Conservation (phyloP, 2,113 vertebrate species). For the Leuciscus idus region DNA sequence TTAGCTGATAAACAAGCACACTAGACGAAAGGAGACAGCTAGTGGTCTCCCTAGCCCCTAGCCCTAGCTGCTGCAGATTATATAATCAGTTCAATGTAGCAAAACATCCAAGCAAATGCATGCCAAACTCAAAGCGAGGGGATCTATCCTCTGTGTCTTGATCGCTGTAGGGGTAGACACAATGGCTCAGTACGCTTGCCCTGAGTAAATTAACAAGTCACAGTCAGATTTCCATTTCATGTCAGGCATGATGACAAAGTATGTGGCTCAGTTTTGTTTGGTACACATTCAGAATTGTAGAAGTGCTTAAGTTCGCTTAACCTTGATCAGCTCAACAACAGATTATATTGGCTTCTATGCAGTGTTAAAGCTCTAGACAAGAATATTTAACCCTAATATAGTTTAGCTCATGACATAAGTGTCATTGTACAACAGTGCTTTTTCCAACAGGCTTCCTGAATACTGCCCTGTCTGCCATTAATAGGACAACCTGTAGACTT, state of each 20-base stretch:
- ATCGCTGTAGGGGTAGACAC: conserved; percentile 40
- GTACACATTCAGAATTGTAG: not conserved
- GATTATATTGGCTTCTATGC: not conserved
- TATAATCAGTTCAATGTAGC: conserved; percentile 76
- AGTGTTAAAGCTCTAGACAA: not conserved
- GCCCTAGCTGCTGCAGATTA: conserved; percentile 69
- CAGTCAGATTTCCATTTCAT: not conserved
- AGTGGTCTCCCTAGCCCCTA: conserved; percentile 63
- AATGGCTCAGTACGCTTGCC: not conserved
- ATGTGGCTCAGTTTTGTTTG: not conserved
- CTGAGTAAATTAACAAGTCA: conserved; percentile 4
- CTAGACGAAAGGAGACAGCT: conserved; percentile 73
- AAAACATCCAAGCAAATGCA: conserved; percentile 71
- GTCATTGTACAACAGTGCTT: not conserved
- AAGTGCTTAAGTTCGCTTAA: not conserved
- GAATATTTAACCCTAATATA: not conserved
- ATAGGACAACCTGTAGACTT: not conserved
- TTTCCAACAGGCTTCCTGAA: not conserved
- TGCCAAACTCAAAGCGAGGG: conserved; percentile 61
- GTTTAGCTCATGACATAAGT: not conserved
- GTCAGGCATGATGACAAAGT: not conserved
- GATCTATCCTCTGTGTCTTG: conserved; percentile 48
- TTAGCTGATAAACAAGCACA: conserved; percentile 68
- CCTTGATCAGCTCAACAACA: too few species aligned
- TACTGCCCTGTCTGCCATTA: not conserved